Conservation (phyloP, 2,888 invertebrate species). For the Drosophila imparisetae region DNA sequence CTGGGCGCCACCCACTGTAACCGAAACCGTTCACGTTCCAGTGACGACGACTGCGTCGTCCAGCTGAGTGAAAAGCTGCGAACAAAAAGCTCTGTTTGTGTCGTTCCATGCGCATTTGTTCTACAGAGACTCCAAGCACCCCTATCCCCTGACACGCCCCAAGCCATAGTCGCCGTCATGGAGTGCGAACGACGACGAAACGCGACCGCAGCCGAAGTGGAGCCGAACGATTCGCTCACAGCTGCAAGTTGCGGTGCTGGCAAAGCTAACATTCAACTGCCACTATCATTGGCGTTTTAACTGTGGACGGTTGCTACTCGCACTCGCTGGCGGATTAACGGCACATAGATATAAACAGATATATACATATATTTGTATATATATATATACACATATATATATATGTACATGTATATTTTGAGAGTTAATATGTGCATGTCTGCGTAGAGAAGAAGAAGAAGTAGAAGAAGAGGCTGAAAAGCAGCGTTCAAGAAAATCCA, state of each 20-base stretch:
- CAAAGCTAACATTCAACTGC: conserved; percentile 47
- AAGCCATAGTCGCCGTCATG: conserved; percentile 5
- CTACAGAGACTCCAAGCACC: background rate
- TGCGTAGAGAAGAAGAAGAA: conserved; percentile 62
- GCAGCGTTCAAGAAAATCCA: conserved; percentile 70
- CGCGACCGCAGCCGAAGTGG: conserved; percentile 31
- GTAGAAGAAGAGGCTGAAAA: conserved; percentile 57
- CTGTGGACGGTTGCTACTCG: conserved; percentile 84
- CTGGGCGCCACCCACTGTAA: conserved; percentile 51
- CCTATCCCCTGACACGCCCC: background rate
- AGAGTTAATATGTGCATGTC: conserved; percentile 65
- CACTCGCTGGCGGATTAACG: conserved; percentile 82
- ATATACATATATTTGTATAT: conserved; percentile 34
- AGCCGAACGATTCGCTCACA: conserved; percentile 30
- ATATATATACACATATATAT: conserved; percentile 39
- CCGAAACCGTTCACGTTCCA: conserved; percentile 41
- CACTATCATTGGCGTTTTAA: conserved; percentile 85
- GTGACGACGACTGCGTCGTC: conserved; percentile 36
- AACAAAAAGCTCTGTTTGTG: conserved; percentile 41
- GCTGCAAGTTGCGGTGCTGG: conserved; percentile 56
- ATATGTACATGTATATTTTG: conserved; percentile 40
- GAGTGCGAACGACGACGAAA: conserved; percentile 10
- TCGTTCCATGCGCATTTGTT: conserved; percentile 45
- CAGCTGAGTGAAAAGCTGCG: conserved; percentile 54
- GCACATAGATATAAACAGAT: conserved; percentile 59